Evolutionary conservation across 2,113 vertebrate species (phyloP), one percentile per base, ranked within the genome.

Genomic region (Castor canadensis): DNA sequence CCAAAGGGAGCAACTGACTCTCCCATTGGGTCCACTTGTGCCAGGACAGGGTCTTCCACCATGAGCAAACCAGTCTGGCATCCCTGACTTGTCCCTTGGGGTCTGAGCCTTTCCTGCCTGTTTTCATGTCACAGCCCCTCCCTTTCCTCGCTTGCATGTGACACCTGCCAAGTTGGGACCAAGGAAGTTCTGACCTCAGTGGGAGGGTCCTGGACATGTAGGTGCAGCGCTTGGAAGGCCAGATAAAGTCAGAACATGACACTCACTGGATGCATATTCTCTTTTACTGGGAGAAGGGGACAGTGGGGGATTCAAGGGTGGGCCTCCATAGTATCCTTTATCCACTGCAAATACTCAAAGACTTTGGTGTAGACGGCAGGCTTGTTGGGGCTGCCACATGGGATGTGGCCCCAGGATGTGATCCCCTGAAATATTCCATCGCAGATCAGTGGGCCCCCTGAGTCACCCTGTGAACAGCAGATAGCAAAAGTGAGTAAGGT

Each of bases 401-500:
- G 94, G 16, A 28, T 0, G 3, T 45, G 5, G 45, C 95, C 96
- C 96, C 96, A 97, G 6, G 94, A 96, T 0, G 79, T 87, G 76
- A 96, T n/a, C 4, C 96, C 96, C 11, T 97, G 97, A 6, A 96
- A 5, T n/a, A 77, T 5, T 0, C 93, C 91, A 3, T 94, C 26
- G n/a, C 97, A 97, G 58, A 94, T 7, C 38, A 98, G 77, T 0
- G 94, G 95, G 52, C 96, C 95, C 28, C 96, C 97, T 0, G 96
- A 97, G 89, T 97, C 97, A 11, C 95, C 97, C 97, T 96, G 32
- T 58, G 38, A 40, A 67, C 9, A 38, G 15, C 40, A 45, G 7
- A 13, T 6, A 47, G 69, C 32, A 32, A 7, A 28, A 32, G 32
- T 47, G 13, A 89, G 56, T 26, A 64, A 45, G 30, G 64, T 3